Evolutionary conservation across 2,113 vertebrate genomes (phyloP), one percentile per base, ranked within the genome.

Genomic region (Sardina pilchardus): DNA sequence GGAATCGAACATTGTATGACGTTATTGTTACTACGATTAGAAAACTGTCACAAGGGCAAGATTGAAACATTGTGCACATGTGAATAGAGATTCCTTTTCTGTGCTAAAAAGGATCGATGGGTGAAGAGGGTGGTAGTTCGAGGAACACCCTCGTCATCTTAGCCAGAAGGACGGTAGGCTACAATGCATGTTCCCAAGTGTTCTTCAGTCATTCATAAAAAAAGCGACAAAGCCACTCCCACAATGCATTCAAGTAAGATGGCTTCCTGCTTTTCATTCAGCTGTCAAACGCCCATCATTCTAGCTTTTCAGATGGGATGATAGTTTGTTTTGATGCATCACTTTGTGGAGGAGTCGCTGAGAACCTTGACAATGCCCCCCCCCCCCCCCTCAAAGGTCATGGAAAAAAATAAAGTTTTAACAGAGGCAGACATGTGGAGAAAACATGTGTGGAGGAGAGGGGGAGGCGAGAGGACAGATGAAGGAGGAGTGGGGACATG

Each of bases 171-270:
- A 36, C 26, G 17, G 30, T 17, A 42, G 39, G 39, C 39, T 42
- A 16, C 71, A 78, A 34, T 34, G 36, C 71, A 36, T 78, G 71
- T 12, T 36, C 71, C 34, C 71, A 3, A 34, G 9, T 12, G 0
- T 75, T 75, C 2, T 36, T 39, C 71, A 78, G 26, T 78, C 71
- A 78, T 78, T 78, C 71, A 78, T 78, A 78, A 78, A 78, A 78
- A 34, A 34, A 71, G n/a, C 14, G 71, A 39, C 71, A 78, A 14
- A 16, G 30, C 30, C 71, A 34, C 34, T 78, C 71, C 71, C 71
- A 78, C 71, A 0, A 14, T 36, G 26, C 26, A 39, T 14, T 78
- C 71, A 78, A 16, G 71, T 19, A 34, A 78, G 4, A 78, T 39
- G 30, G 19, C 19, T 59, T 59, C 53, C 53, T 59, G 53, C 30